Evolutionary conservation across 2,888 invertebrate genomes (phyloP).

Genomic region (Quadriops clusia): DNA sequence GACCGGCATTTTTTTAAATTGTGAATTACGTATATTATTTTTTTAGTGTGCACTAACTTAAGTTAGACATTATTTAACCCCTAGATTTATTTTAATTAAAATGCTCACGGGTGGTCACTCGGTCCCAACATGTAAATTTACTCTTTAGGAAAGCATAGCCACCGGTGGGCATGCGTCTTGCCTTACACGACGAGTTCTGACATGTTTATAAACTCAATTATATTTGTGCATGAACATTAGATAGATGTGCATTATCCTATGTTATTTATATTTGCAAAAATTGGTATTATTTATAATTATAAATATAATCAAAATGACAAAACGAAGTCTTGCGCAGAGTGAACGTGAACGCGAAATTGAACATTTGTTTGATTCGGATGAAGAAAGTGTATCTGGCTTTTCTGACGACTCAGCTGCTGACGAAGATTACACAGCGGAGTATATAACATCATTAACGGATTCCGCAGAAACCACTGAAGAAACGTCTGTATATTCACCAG

Average conservation of each 20-base stretch:
- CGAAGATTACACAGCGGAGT: conserved; percentile 1
- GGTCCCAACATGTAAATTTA: no score
- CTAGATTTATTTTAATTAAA: neutral
- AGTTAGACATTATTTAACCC: neutral
- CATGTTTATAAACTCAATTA: conserved; percentile 4
- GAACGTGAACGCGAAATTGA: conserved; percentile 2
- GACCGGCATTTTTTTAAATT: no score
- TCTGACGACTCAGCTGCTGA: conserved; percentile 3
- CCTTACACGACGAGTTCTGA: conserved; percentile 1
- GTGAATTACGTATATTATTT: no score
- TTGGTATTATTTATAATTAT: conserved; percentile 3
- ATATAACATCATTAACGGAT: neutral
- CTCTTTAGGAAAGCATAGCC: no score
- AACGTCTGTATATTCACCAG: conserved; percentile 1
- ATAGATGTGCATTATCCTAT: conserved; percentile 2
- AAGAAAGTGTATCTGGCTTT: conserved; percentile 2
- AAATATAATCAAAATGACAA: conserved; percentile 4
- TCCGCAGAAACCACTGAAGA: conserved; percentile 1
- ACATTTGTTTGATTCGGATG: conserved; percentile 4
- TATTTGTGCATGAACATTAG: conserved; percentile 3
- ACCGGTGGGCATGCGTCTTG: neutral
- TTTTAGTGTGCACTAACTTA: no score
- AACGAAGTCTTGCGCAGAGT: conserved; percentile 2
- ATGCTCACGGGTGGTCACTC: conserved; percentile 3
- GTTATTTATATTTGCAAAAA: conserved; percentile 3